Percentiles rank a stretch among this genome's conserved stretches.
Evolutionary conservation across 2,113 vertebrate species (phyloP).

Genomic region (Chlamydotis undulata): DNA sequence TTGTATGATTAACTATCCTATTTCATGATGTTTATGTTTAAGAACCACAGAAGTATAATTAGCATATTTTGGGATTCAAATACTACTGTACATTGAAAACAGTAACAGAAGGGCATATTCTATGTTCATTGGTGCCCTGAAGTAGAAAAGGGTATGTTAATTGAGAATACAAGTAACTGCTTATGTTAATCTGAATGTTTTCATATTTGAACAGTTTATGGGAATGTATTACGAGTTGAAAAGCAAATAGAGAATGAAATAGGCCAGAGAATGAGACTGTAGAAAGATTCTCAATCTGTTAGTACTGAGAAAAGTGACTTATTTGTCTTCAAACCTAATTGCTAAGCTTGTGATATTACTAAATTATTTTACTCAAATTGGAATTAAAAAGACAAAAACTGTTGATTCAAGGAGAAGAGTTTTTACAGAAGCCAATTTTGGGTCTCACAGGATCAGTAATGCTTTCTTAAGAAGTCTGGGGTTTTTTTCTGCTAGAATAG

Average conservation of each 20-base stretch:
- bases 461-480: not conserved
- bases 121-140: not conserved
- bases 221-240: not conserved
- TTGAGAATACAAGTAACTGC: not conserved
- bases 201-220: not conserved
- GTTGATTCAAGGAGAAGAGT: not conserved
- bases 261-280: not conserved
- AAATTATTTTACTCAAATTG: not conserved
- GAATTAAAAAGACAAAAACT: not conserved
- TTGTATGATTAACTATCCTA: not conserved
- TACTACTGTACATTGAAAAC: not conserved
- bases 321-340: not conserved
- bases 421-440: not conserved
- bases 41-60: not conserved
- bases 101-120: not conserved
- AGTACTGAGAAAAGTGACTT: not conserved
- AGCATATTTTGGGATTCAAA: not conserved
- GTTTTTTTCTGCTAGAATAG: not conserved
- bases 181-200: not conserved
- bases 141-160: not conserved
- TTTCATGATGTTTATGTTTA: not conserved
- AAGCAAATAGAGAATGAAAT: not conserved
- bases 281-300: not conserved
- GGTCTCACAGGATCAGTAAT: not conserved
- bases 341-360: not conserved